phyloP scores from a whole-genome alignment of 2,888 invertebrate genomes.

The Schrankia costaestrigalis region DNA sequence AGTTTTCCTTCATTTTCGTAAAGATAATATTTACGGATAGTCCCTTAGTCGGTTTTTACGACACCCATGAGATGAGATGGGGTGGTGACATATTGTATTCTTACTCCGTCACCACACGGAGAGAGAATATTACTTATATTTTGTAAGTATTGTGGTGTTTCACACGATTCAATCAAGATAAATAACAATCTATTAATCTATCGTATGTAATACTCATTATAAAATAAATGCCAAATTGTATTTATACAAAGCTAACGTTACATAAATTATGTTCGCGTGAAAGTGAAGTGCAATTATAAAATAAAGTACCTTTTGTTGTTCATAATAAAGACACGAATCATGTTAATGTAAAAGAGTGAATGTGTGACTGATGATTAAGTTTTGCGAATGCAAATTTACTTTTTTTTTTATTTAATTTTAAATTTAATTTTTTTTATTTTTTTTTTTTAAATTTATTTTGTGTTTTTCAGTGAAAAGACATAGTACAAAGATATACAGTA shows the following conservation, averaged over 20 bases:
- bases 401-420: conserved; percentile 9
- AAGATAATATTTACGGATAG: no score
- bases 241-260: conserved; percentile 30
- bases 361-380: conserved; percentile 23
- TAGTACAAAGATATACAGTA: no score
- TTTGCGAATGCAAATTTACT: conserved; percentile 2
- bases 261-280: conserved; percentile 33
- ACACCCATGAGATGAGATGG: no score
- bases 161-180: conserved; percentile 29
- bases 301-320: conserved; percentile 33
- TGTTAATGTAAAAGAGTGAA: conserved; percentile 30
- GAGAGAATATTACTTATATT: no score
- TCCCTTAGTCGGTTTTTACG: no score
- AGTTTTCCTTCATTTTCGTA: no score
- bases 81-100: no score
- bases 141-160: no score
- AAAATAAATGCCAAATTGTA: conserved; percentile 30
- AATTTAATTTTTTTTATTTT: no score
- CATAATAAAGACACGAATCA: conserved; percentile 17
- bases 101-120: no score
- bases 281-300: conserved; percentile 34
- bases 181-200: conserved; percentile 21
- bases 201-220: conserved; percentile 23
- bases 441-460: no score
- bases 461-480: no score